Evolutionary conservation across 2,888 invertebrate species (phyloP).

Genomic region (Argyra leucocephala): DNA sequence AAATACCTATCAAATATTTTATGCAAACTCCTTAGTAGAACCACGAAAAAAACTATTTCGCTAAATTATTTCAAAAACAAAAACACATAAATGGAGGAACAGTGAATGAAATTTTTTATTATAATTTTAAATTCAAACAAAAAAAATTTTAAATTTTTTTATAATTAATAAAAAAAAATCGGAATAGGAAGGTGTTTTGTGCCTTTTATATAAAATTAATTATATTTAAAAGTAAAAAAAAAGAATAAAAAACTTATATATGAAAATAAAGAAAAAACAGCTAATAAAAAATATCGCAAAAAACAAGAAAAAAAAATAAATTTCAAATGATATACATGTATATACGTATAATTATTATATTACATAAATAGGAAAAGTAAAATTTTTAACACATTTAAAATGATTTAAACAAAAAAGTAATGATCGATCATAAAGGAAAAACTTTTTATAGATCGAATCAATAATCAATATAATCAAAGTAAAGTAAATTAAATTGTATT

Average conservation of each 20-base stretch:
- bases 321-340: background rate
- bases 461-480: too few relatives aligned
- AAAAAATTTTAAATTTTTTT: conserved; percentile 7
- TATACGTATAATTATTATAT: background rate
- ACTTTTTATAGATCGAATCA: too few relatives aligned
- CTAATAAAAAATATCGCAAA: conserved; percentile 12
- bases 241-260: conserved; percentile 17
- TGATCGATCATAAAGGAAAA: too few relatives aligned
- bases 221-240: conserved; percentile 12
- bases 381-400: too few relatives aligned
- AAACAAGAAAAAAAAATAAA: conserved; percentile 11
- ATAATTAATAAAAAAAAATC: conserved; percentile 19
- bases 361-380: background rate
- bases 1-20: background rate
- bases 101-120: conserved; percentile 11
- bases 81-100: background rate
- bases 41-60: background rate
- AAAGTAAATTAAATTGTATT: too few relatives aligned
- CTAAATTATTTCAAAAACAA: background rate
- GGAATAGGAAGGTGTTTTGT: conserved; percentile 29
- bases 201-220: conserved; percentile 26
- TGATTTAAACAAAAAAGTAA: too few relatives aligned
- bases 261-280: conserved; percentile 11
- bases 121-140: conserved; percentile 5
- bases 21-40: background rate